phyloP scores from a whole-genome alignment of 1,140 invertebrate species.

The Amphibalanus amphitrite region DNA sequence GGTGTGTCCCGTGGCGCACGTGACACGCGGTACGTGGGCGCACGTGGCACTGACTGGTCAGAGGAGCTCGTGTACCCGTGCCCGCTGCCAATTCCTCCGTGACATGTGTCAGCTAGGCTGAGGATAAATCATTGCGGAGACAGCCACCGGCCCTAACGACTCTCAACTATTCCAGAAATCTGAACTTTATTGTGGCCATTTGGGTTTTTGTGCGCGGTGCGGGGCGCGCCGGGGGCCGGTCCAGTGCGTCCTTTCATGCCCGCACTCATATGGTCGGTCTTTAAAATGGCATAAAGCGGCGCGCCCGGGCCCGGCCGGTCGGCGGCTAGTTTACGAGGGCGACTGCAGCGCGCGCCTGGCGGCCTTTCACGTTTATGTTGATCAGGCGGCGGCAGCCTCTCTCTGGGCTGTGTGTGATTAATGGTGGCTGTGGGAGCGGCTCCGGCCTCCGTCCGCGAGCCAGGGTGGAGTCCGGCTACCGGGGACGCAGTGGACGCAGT shows the following conservation, averaged over 20 bases:
- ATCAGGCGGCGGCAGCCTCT: neutral
- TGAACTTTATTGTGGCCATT: neutral
- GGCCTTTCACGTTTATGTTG: neutral
- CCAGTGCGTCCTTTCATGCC: neutral
- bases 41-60: neutral
- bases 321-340: neutral
- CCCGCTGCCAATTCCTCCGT: neutral
- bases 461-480: neutral
- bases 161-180: neutral
- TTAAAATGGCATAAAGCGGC: neutral
- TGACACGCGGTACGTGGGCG: neutral
- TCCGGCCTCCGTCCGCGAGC: neutral
- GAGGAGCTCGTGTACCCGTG: neutral
- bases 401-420: neutral
- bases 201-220: neutral
- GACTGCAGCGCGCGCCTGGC: neutral
- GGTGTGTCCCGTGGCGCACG: neutral
- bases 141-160: neutral
- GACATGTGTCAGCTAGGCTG: neutral
- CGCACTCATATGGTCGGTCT: neutral
- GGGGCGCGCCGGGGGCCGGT: no score
- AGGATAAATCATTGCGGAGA: neutral
- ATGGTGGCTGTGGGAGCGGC: neutral
- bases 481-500: neutral
- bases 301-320: no score